These are phyloP conservation scores for Pyrgus malvae DNA, from an alignment of 2,888 invertebrate species.

Conservation along the genomic window DNA sequence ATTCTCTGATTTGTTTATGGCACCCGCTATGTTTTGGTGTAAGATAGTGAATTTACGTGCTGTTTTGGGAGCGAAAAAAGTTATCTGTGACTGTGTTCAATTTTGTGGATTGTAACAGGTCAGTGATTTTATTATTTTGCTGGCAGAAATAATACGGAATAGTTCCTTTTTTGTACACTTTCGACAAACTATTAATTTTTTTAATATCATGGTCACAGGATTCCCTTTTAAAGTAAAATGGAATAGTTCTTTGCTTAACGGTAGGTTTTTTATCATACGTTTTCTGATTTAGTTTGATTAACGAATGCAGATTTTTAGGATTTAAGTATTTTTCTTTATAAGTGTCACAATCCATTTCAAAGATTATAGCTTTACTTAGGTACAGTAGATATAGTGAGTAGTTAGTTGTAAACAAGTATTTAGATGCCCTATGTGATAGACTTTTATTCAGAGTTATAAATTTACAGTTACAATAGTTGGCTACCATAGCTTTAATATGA, in stretches of 20 bases:
- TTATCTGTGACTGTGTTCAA: not conserved
- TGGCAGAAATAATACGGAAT: not conserved
- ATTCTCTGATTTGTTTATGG: not conserved
- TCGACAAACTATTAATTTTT: not conserved
- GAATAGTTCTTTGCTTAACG: not conserved
- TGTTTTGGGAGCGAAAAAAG: not conserved
- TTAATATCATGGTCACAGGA: no score
- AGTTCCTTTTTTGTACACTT: not conserved
- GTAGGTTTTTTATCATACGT: not conserved
- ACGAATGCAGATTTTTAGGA: not conserved
- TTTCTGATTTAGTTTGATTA: not conserved
- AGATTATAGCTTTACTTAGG: not conserved
- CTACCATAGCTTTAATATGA: not conserved
- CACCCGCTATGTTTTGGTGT: not conserved
- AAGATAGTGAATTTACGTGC: not conserved
- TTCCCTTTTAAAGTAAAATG: not conserved
- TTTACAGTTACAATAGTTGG: not conserved
- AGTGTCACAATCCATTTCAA: not conserved
- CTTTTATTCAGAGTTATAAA: not conserved
- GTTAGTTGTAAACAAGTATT: not conserved
- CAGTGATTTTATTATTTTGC: not conserved
- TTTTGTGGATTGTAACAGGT: no score
- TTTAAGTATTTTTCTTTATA: not conserved
- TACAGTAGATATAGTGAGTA: not conserved
- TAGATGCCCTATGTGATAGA: not conserved